Evolutionary conservation across 2,888 invertebrate genomes (phyloP).

Genomic region (Sclerodermus sp.): DNA sequence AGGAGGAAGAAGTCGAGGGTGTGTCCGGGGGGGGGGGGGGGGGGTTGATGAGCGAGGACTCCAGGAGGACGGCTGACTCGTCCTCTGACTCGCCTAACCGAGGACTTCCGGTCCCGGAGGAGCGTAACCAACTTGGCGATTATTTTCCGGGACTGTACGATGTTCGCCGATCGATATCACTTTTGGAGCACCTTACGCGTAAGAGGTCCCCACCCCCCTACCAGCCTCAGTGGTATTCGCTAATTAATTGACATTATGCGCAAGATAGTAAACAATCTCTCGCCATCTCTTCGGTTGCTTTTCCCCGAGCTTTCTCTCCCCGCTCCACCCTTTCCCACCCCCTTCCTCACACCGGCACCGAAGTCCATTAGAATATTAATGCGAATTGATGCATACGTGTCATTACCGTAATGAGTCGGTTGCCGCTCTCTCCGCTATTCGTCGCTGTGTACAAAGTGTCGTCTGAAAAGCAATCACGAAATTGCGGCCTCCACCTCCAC

Average conservation of each 20-base stretch:
- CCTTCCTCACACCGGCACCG: conserved; percentile 14
- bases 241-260: conserved; percentile 46
- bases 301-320: conserved; percentile 7
- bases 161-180: no score
- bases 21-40: no score
- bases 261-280: conserved; percentile 27
- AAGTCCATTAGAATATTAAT: conserved; percentile 56
- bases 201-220: no score
- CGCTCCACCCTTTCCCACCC: conserved; percentile 10
- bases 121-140: no score
- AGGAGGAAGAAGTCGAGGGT: no score
- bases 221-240: conserved; percentile 23
- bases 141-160: no score
- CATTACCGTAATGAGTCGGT: conserved; percentile 56
- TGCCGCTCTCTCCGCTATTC: conserved; percentile 34
- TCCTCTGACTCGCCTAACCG: no score
- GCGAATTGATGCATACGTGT: conserved; percentile 56
- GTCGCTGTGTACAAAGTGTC: conserved; percentile 44
- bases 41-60: no score
- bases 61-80: no score
- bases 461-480: conserved; percentile 54
- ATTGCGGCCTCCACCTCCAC: conserved; percentile 44
- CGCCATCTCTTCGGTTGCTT: conserved; percentile 14
- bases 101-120: no score
- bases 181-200: no score